These are phyloP conservation scores for Spondyliosoma cantharus DNA, from an alignment of 2,797 vertebrate genomes.

Conservation along the genomic window DNA sequence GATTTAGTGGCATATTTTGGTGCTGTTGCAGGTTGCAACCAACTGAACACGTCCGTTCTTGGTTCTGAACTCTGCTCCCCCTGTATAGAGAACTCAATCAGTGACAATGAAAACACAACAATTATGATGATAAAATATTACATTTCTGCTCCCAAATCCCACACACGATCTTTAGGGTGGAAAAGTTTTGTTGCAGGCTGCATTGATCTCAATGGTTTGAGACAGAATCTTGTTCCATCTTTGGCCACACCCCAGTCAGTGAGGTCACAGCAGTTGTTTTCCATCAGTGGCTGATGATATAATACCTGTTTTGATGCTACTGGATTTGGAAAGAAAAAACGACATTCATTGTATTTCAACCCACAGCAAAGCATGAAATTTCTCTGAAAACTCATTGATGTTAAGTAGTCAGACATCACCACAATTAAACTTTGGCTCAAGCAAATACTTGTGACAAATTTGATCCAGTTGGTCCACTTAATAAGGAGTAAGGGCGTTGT, in stretches of 20 bases:
- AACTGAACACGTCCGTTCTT: no score
- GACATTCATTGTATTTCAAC: neutral
- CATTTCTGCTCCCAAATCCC: no score
- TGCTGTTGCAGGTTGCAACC: no score
- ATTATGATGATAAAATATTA: no score
- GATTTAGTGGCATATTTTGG: no score
- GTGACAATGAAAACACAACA: no score
- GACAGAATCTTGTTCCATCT: neutral
- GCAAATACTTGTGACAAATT: neutral
- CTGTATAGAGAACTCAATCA: no score
- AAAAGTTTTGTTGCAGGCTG: neutral
- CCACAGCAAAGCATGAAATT: neutral
- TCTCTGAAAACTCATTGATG: neutral
- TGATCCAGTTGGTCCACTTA: neutral
- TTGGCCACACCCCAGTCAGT: neutral
- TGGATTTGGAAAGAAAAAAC: slow-evolving; percentile 12
- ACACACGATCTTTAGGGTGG: neutral
- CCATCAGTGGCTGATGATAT: slow-evolving; percentile 16
- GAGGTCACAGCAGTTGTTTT: slow-evolving; percentile 14
- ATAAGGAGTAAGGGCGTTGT: neutral
- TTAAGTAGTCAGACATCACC: neutral
- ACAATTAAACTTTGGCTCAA: neutral
- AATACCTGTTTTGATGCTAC: neutral
- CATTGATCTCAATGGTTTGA: neutral
- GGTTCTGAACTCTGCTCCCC: no score